Base-by-base conservation (phyloP, 2,113 vertebrate species). In the Calonectris borealis region DNA sequence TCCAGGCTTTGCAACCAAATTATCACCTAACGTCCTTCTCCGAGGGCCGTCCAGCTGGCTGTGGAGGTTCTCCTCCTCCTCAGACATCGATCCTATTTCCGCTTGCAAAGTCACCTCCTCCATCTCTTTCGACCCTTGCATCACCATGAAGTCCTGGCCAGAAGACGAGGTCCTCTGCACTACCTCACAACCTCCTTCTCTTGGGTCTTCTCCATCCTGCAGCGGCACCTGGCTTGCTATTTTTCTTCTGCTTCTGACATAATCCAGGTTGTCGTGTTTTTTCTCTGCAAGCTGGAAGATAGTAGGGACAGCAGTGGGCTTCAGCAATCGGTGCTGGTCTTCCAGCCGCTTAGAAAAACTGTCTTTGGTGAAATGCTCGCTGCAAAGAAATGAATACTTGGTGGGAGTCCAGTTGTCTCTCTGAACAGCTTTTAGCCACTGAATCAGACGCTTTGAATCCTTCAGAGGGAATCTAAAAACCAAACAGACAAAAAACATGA, bases 331-430 rank as follows among this genome's bases (percentile, higher is more conserved):
- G 76, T 98, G 98, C 76, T 98, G 98, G 85, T 99, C 98, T 57
- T 98, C 98, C 86, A 98, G 96, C 15, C 97, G 95, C 75, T 96
- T 98, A 31, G 98, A 98, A 88, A 99, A 99, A 25, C 98, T 98
- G 65, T 99, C 98, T 92, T 98, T 98, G 97, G 98, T 98, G 95
- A 99, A 99, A 40, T 99, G 98, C 58, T 98, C 98, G 1, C 98
- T 99, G 90, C 98, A 99, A 25, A 99, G 98, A 58, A 99, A 99
- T 1, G 98, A 99, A 27, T 98, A 99, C 92, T 98, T 98, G 40
- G 98, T 98, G 27, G 98, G 98, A 27, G 97, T 98, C 98, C 98
- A 99, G 95, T 98, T 98, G 58, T 98, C 98, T 16, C 98, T 98
- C 95, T 98, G 98, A 65, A 99, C 98, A 16, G 98, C 98, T 82